Evolutionary conservation across 2,797 vertebrate species (phyloP).

Genomic region (Galagoides demidoff): DNA sequence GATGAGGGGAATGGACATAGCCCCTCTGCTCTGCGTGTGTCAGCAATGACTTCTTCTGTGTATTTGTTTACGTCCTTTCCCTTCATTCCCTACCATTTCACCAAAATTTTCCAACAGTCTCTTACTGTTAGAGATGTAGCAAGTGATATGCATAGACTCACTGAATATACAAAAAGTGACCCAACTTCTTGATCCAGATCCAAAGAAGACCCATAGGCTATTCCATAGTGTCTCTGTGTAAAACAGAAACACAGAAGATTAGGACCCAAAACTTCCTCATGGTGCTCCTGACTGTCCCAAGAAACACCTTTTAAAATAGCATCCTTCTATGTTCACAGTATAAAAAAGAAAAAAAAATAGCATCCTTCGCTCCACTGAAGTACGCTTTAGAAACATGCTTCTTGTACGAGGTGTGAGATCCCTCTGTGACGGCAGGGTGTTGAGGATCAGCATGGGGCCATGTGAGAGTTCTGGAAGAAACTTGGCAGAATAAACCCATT

Average conservation of each 20-base stretch:
- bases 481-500: neutral
- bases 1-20: neutral
- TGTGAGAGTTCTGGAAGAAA: neutral
- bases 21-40: accelerated
- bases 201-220: neutral
- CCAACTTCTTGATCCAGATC: neutral
- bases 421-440: neutral
- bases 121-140: neutral
- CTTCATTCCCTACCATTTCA: neutral
- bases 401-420: neutral
- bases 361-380: accelerated
- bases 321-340: neutral
- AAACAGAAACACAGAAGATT: neutral
- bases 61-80: accelerated
- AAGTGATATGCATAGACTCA: neutral
- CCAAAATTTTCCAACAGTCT: neutral
- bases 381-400: neutral
- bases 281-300: neutral
- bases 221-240: neutral
- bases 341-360: neutral
- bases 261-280: neutral
- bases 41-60: neutral
- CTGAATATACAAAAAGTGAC: neutral
- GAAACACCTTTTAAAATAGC: neutral
- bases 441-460: neutral